Conservation (phyloP, 2,113 vertebrate genomes). For the Cyanoliseus patagonus region DNA sequence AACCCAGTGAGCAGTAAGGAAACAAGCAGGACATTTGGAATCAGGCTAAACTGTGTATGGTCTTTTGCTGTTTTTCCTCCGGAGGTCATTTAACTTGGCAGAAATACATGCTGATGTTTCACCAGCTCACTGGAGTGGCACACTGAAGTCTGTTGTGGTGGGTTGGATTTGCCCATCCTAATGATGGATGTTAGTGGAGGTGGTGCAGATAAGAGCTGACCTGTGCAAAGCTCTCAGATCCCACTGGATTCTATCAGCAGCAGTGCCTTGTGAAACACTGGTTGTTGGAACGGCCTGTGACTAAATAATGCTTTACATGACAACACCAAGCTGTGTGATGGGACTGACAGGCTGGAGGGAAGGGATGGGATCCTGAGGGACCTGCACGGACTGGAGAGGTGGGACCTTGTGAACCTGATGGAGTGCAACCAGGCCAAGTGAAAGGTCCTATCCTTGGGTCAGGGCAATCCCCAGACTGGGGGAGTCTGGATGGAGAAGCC, state of each 20-base stretch:
- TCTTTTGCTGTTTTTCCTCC: neutral
- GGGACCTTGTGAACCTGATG: neutral
- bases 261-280: neutral
- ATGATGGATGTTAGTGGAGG: fast-evolving
- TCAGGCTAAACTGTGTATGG: neutral
- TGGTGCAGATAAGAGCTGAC: neutral
- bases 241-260: neutral
- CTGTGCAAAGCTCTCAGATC: neutral
- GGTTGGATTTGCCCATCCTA: neutral
- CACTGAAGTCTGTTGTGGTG: no score
- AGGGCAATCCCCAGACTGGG: neutral
- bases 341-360: neutral
- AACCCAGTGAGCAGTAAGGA: neutral
- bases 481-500: neutral
- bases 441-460: neutral
- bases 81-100: neutral
- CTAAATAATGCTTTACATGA: no score
- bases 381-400: neutral
- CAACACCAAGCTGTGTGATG: neutral
- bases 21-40: neutral
- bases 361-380: neutral
- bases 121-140: neutral
- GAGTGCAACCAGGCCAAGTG: neutral
- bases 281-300: neutral
- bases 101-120: neutral